Base-by-base conservation (phyloP, 2,797 vertebrate species). In the Trachops cirrhosus region DNA sequence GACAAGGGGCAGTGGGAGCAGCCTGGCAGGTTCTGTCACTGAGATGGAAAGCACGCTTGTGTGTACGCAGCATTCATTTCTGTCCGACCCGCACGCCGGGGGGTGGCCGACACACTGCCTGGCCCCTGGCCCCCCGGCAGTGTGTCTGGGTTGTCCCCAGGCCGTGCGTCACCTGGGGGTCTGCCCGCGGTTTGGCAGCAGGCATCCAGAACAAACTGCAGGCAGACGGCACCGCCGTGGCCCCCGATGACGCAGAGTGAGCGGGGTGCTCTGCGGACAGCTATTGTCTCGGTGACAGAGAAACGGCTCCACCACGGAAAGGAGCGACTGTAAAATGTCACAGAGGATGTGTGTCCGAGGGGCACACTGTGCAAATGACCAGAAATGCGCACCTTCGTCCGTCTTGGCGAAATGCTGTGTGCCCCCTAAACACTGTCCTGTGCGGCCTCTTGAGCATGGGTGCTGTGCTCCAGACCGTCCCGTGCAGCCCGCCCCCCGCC, bases 401-500 rank as follows among this genome's bases (percentile, higher is more conserved):
- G 37, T 3, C 21, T 73, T 39, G 68, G 37, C n/a, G 34, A 46
- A 71, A n/a, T 37, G 74, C 88, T 54, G 29, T 11, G 94, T 32
- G 75, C 82, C 87, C 21, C 74, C 92, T 0, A 2, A 83, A 37
- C 9, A 93, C 62, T 79, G 78, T 64, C 97, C 95, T 79, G 50
- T 46, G 29, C 41, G 14, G 52, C 41, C n/a, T n/a, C n/a, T n/a
- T n/a, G n/a, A n/a, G n/a, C n/a, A n/a, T n/a, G n/a, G n/a, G n/a
- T n/a, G n/a, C n/a, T n/a, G n/a, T n/a, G n/a, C n/a, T n/a, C n/a
- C n/a, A n/a, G n/a, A n/a, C n/a, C 54, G 71, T 46, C 95, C 75
- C 2, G 22, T 48, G 86, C 94, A 92, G 74, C 92, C 89, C 93
- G 7, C 71, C 24, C 6, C 88, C 85, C 75, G 74, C 92, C 89